Conservation (phyloP, 2,113 vertebrate species). For the Rhineura floridana region DNA sequence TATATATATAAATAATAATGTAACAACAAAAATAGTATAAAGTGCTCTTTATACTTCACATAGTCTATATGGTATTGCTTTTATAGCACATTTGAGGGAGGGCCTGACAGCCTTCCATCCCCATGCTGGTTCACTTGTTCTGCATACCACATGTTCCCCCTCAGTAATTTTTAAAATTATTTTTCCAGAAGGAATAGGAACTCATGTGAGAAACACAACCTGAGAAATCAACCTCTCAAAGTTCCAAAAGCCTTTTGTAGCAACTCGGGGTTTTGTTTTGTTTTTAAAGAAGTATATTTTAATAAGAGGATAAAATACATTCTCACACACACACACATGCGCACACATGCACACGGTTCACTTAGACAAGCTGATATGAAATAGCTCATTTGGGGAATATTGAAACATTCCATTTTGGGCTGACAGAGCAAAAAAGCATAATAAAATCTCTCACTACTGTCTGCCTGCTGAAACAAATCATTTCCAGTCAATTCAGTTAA, state of each 20-base stretch:
- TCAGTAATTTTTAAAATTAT: background rate
- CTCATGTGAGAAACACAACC: background rate
- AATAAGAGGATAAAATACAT: background rate
- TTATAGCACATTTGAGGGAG: background rate
- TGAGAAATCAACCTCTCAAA: background rate
- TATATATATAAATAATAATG: too few species aligned
- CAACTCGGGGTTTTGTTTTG: background rate
- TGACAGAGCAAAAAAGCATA: slow-evolving; percentile 14
- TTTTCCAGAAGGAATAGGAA: background rate
- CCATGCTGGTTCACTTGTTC: background rate
- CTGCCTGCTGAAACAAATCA: slow-evolving; percentile 19
- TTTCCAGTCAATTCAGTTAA: slow-evolving; percentile 6
- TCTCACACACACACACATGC: too few species aligned
- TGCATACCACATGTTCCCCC: background rate
- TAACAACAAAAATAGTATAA: too few species aligned
- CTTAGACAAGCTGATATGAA: slow-evolving; percentile 6
- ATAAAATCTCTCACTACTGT: slow-evolving; percentile 2
- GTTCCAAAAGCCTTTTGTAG: background rate
- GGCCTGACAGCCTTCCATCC: background rate
- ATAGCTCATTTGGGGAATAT: slow-evolving; percentile 13
- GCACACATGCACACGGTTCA: background rate
- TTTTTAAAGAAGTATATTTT: background rate
- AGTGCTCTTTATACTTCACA: too few species aligned
- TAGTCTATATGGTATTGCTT: background rate
- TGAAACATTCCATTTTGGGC: slow-evolving; percentile 17